These are phyloP conservation scores for Clarias fuscus DNA, from an alignment of 2,797 vertebrate genomes.

Conservation along the genomic window DNA sequence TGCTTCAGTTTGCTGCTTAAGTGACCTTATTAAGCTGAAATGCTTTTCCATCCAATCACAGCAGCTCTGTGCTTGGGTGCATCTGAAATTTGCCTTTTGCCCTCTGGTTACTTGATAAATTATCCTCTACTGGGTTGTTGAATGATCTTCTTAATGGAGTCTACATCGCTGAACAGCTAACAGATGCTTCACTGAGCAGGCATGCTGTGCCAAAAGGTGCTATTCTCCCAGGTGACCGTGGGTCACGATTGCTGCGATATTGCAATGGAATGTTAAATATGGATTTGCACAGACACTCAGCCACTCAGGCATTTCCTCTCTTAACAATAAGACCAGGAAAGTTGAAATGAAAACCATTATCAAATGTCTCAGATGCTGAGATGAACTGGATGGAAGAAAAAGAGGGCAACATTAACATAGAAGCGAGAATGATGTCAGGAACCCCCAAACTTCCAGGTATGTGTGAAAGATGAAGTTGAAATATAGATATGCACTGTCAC, in stretches of 20 bases:
- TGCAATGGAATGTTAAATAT: conserved; percentile 52
- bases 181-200: conserved; percentile 51
- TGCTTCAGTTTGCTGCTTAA: conserved; percentile 28
- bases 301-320: conserved; percentile 53
- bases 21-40: conserved; percentile 41
- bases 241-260: conserved; percentile 27
- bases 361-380: conserved; percentile 61
- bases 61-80: conserved; percentile 49
- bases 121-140: conserved; percentile 48
- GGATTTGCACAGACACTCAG: conserved; percentile 38
- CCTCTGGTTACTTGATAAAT: conserved; percentile 53
- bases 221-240: conserved; percentile 39
- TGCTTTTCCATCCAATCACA: conserved; percentile 40
- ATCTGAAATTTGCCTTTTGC: conserved; percentile 54
- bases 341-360: conserved; percentile 76
- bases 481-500: conserved; percentile 68
- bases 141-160: conserved; percentile 54
- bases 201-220: conserved; percentile 47
- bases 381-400: conserved; percentile 44
- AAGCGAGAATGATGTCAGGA: conserved; percentile 69
- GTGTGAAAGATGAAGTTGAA: conserved; percentile 73
- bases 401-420: conserved; percentile 58
- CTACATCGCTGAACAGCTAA: conserved; percentile 49
- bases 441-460: conserved; percentile 72
- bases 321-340: conserved; percentile 49